Conservation (phyloP, 2,797 vertebrate genomes). For the Chelon labrosus region DNA sequence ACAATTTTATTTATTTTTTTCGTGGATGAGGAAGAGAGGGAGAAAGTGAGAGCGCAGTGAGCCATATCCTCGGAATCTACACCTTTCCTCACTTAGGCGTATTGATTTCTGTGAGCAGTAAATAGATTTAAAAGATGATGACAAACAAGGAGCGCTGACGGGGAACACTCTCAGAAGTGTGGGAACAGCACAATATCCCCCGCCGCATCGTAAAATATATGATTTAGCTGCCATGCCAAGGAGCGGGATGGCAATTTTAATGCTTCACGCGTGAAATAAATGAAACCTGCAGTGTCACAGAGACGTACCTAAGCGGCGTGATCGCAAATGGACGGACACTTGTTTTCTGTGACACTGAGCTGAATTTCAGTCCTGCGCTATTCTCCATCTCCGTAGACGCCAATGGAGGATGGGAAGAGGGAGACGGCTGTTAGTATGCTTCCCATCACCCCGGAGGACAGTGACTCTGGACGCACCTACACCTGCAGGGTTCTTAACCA, state of each 20-base stretch:
- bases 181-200: conserved; percentile 81
- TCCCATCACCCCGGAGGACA: conserved; percentile 88
- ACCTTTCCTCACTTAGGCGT: conserved; percentile 85
- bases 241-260: conserved; percentile 70
- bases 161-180: conserved; percentile 81
- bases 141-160: conserved; percentile 83
- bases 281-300: conserved; percentile 54
- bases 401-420: conserved; percentile 87
- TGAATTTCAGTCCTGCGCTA: conserved; percentile 24
- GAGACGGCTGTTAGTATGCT: conserved; percentile 89
- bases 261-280: conserved; percentile 57
- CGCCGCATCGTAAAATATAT: conserved; percentile 76
- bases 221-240: conserved; percentile 75
- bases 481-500: conserved; percentile 91
- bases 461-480: conserved; percentile 89
- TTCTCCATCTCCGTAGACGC: conserved; percentile 71
- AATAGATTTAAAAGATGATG: conserved; percentile 88
- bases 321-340: conserved; percentile 44
- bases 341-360: conserved; percentile 22
- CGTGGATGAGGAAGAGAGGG: conserved; percentile 26
- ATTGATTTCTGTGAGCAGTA: conserved; percentile 87
- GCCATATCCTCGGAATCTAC: conserved; percentile 78
- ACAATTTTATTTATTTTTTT: conserved; percentile 12
- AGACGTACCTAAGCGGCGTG: conserved; percentile 47
- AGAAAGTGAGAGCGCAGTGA: conserved; percentile 53